phyloP scores from a whole-genome alignment of 2,113 vertebrate genomes.

The Coptodon bakossiorum region DNA sequence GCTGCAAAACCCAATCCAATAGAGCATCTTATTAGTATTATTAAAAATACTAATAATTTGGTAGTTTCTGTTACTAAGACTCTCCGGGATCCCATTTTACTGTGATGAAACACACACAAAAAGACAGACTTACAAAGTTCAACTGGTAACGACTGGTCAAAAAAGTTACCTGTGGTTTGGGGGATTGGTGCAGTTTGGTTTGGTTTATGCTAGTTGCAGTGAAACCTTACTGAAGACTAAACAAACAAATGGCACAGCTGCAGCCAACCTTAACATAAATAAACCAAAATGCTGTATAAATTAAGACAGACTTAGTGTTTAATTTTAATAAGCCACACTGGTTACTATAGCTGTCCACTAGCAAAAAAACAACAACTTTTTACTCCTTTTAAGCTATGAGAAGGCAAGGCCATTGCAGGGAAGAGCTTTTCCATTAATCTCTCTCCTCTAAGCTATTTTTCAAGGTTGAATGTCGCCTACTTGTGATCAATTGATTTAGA shows the following conservation, averaged over 20 bases:
- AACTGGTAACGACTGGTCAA: neutral
- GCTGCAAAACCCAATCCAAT: neutral
- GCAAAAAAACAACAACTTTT: constrained; percentile 21
- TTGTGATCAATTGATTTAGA: constrained; percentile 37
- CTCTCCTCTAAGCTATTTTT: neutral
- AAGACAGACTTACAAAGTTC: neutral
- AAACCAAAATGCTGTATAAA: neutral
- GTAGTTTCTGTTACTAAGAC: neutral
- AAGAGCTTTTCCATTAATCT: constrained; percentile 23
- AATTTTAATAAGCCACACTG: neutral
- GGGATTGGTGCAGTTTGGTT: neutral
- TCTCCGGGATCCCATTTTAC: neutral
- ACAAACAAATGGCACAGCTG: neutral
- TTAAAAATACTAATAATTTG: neutral
- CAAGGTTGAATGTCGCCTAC: constrained; percentile 8
- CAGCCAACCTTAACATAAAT: neutral
- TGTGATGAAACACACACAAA: neutral
- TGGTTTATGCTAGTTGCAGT: neutral
- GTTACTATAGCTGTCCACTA: constrained; percentile 25
- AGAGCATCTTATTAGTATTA: neutral
- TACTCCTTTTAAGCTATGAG: constrained; percentile 10
- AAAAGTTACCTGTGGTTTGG: neutral
- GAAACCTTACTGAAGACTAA: neutral
- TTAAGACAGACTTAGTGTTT: neutral
- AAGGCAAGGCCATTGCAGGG: constrained; percentile 11